Evolutionary conservation across 1,140 invertebrate species (phyloP).

Genomic region (Drosophila carrolli): DNA sequence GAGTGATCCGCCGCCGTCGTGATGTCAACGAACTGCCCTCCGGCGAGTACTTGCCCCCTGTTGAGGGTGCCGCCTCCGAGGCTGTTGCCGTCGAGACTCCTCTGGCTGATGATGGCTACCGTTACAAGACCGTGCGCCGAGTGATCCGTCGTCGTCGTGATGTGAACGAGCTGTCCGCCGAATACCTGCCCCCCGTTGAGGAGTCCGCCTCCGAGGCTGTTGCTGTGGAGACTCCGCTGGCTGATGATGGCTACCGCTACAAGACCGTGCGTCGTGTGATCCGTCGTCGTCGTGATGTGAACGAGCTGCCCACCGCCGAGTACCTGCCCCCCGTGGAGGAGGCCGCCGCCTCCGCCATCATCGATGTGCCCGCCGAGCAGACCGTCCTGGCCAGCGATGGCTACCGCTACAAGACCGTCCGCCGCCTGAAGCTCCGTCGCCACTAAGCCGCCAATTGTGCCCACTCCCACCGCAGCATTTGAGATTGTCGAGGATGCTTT

Average conservation of each 20-base stretch:
- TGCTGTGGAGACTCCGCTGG: constrained; percentile 39
- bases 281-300: constrained; percentile 66
- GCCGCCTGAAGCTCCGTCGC: constrained; percentile 70
- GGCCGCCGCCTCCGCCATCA: constrained; percentile 46
- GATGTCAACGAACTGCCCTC: constrained; percentile 52
- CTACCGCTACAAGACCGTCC: constrained; percentile 83
- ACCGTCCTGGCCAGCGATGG: constrained; percentile 68
- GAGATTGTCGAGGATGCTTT: constrained; percentile 49
- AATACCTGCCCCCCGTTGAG: constrained; percentile 69
- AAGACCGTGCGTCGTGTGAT: constrained; percentile 68
- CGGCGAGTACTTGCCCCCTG: constrained; percentile 70
- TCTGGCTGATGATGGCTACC: constrained; percentile 66
- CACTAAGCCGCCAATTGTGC: constrained; percentile 46
- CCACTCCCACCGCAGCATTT: constrained; percentile 46
- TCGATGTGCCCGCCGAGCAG: constrained; percentile 70
- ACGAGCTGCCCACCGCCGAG: constrained; percentile 54
- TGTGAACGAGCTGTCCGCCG: constrained; percentile 49
- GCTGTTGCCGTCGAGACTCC: constrained; percentile 35
- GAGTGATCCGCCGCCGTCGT: constrained; percentile 59
- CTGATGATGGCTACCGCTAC: constrained; percentile 71
- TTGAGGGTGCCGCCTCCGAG: constrained; percentile 41
- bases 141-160: constrained; percentile 70
- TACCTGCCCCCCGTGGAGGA: constrained; percentile 69
- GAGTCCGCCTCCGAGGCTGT: constrained; percentile 39
- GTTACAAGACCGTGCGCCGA: constrained; percentile 73